Evolutionary conservation across 1,140 invertebrate genomes (phyloP).

Genomic region (Cydia fagiglandana): DNA sequence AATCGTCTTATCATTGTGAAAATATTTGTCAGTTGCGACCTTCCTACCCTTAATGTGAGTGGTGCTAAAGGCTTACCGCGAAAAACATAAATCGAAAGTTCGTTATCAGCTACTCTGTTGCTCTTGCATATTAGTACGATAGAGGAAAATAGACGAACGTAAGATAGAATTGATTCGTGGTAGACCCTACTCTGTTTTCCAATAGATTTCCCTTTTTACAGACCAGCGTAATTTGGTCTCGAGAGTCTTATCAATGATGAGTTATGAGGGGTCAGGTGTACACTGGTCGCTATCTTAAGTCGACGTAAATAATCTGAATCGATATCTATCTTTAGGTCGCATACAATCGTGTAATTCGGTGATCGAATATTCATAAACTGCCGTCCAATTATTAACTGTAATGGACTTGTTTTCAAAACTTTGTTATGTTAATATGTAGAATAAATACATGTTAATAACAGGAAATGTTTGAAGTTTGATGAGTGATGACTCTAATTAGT

Average conservation of each 20-base stretch:
- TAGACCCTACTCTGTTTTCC: background rate
- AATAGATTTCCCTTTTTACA: background rate
- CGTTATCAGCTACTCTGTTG: too few species aligned
- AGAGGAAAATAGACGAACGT: too few species aligned
- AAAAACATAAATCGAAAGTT: too few species aligned
- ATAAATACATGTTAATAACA: too few species aligned
- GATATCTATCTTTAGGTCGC: slow-evolving; percentile 6
- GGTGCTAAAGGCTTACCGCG: too few species aligned
- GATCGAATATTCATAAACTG: background rate
- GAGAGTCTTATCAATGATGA: background rate
- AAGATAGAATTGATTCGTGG: too few species aligned
- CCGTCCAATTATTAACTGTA: background rate
- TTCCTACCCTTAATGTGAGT: too few species aligned
- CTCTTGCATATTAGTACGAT: too few species aligned
- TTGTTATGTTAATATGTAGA: background rate
- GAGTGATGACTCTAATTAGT: too few species aligned
- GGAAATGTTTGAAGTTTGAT: too few species aligned
- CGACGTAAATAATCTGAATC: background rate
- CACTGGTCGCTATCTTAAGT: background rate
- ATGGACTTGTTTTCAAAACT: background rate
- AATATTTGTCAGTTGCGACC: too few species aligned
- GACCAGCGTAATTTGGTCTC: background rate
- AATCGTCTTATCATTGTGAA: too few species aligned
- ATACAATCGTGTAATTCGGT: background rate
- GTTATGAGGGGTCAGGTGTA: background rate